Evolutionary conservation across 2,113 vertebrate species (phyloP).

Genomic region (Pipa parva): DNA sequence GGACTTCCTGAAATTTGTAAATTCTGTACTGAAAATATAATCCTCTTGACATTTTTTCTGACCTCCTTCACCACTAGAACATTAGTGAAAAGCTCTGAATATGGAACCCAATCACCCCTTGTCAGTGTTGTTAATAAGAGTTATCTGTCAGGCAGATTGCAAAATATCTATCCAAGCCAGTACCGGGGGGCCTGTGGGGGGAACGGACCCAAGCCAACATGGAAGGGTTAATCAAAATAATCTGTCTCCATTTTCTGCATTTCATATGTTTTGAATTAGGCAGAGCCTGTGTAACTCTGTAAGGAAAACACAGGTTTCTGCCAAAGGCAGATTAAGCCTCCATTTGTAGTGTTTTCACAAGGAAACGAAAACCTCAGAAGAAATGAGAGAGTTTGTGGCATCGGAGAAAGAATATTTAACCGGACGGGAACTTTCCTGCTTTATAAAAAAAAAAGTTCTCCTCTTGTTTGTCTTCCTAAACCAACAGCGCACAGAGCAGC

Average conservation of each 20-base stretch:
- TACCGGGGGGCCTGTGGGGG: too few relatives aligned
- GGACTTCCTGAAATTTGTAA: too few relatives aligned
- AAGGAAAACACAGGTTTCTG: constrained; percentile 29
- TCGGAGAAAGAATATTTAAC: constrained; percentile 24
- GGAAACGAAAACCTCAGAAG: constrained; percentile 42
- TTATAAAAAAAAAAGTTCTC: not conserved
- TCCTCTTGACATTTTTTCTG: too few relatives aligned
- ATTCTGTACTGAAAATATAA: too few relatives aligned
- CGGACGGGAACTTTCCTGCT: constrained; percentile 10
- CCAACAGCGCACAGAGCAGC: not conserved
- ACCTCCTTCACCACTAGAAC: too few relatives aligned
- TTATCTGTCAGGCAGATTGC: too few relatives aligned
- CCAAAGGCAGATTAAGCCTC: constrained; percentile 41
- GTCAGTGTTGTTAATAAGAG: too few relatives aligned
- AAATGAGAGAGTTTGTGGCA: constrained; percentile 40
- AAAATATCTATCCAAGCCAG: too few relatives aligned
- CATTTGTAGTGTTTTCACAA: constrained; percentile 43
- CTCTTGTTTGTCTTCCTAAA: not conserved
- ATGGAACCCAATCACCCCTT: too few relatives aligned
- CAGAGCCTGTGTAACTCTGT: constrained; percentile 25
- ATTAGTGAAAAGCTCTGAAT: too few relatives aligned
- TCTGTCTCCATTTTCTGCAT: constrained; percentile 33
- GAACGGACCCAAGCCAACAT: not conserved
- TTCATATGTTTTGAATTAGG: constrained; percentile 41
- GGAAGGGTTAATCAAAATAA: constrained; percentile 33